Conservation (phyloP, 2,797 vertebrate genomes). For the Scyliorhinus canicula region DNA sequence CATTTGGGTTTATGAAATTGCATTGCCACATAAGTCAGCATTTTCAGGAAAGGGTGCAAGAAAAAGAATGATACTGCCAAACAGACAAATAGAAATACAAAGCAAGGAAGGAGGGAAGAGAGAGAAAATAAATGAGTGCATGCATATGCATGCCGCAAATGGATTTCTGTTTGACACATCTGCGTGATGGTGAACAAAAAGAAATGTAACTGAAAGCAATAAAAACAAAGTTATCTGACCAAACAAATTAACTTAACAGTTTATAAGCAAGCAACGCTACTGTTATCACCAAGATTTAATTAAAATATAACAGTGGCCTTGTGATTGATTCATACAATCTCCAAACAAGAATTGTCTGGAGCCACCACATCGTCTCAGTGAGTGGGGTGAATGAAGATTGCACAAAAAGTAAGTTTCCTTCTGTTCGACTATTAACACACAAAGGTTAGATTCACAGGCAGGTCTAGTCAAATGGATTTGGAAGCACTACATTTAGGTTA, state of each 20-base stretch:
- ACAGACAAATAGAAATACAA: neutral
- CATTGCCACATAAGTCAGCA: neutral
- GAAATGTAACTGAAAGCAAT: neutral
- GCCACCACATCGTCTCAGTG: too few relatives aligned
- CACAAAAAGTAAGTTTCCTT: neutral
- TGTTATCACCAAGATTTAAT: neutral
- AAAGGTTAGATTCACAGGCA: neutral
- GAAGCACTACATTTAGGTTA: neutral
- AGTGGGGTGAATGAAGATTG: neutral
- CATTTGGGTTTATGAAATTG: neutral
- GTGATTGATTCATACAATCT: neutral
- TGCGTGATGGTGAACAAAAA: neutral
- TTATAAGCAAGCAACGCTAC: neutral
- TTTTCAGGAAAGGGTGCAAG: neutral
- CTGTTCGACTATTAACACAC: neutral
- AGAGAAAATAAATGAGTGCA: neutral
- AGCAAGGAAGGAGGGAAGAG: neutral
- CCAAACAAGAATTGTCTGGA: neutral
- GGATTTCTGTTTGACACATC: neutral
- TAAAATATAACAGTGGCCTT: neutral
- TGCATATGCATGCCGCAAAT: neutral
- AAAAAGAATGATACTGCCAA: neutral
- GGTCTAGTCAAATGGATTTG: neutral
- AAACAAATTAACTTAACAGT: neutral
- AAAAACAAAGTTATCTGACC: neutral